Percentiles rank a stretch among this genome's conserved stretches.
These are phyloP conservation scores for Frankliniella intonsa DNA, from an alignment of 2,888 invertebrate genomes.

Conservation along the genomic window DNA sequence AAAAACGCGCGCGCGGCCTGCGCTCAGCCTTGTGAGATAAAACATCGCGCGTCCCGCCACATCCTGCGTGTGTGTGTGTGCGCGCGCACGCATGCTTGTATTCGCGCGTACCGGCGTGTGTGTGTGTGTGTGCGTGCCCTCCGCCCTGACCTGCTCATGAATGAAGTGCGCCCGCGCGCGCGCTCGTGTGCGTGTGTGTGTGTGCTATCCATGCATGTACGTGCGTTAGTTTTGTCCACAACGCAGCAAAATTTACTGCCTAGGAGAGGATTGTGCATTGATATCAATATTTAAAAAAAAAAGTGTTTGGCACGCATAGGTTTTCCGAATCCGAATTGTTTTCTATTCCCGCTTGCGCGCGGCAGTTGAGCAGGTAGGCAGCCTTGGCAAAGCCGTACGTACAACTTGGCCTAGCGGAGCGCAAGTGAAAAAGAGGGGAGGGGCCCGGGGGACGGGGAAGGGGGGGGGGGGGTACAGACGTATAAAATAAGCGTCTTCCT, in stretches of 20 bases:
- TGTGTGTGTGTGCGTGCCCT: not conserved
- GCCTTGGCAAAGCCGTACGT: too few species aligned
- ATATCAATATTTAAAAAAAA: not conserved
- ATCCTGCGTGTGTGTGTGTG: not conserved
- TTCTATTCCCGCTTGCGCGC: too few species aligned
- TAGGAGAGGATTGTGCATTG: not conserved
- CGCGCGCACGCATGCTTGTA: not conserved
- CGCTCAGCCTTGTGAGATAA: slow-evolving; percentile 1
- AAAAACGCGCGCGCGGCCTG: not conserved
- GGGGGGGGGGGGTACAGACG: too few species aligned
- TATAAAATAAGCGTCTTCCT: slow-evolving; percentile 15
- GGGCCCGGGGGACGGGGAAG: too few species aligned
- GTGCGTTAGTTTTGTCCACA: not conserved
- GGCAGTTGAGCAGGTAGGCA: too few species aligned
- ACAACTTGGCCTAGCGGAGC: too few species aligned
- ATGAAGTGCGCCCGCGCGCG: not conserved
- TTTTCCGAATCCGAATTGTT: too few species aligned
- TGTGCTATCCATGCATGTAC: not conserved
- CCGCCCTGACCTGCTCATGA: not conserved
- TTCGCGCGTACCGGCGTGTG: not conserved
- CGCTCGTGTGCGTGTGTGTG: not conserved
- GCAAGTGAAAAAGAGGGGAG: too few species aligned
- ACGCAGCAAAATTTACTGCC: not conserved
- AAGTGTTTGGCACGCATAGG: too few species aligned
- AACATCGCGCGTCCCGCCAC: not conserved